These are phyloP conservation scores for Caloenas nicobarica DNA, from an alignment of 2,113 vertebrate species.

Conservation along the genomic window DNA sequence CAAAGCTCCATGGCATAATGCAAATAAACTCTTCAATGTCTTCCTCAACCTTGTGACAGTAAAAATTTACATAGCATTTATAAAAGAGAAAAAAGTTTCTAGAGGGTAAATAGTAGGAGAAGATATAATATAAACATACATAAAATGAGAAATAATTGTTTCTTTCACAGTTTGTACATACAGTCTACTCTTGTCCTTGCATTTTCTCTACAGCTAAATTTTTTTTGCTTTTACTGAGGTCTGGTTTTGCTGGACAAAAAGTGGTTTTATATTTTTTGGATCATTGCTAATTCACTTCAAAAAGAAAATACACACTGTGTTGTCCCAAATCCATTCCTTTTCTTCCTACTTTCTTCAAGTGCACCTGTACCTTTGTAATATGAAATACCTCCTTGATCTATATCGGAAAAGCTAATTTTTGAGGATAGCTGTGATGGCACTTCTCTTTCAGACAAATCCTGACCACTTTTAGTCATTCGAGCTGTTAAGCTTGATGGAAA, in stretches of 20 bases:
- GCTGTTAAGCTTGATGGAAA: background rate
- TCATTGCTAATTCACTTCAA: background rate
- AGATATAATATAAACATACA: background rate
- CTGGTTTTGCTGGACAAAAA: background rate
- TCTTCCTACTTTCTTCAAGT: background rate
- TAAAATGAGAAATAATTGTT: background rate
- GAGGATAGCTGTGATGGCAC: background rate
- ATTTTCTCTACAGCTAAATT: background rate
- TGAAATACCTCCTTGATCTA: background rate
- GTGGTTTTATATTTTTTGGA: background rate
- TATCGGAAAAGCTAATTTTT: background rate
- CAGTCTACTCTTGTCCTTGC: background rate
- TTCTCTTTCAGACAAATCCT: background rate
- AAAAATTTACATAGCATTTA: background rate
- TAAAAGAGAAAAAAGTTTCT: background rate
- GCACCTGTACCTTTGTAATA: rapidly evolving
- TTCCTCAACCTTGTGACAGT: background rate
- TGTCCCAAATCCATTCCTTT: background rate
- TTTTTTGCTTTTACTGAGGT: background rate
- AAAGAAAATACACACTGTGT: background rate
- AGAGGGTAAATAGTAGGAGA: background rate
- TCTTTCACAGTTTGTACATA: background rate
- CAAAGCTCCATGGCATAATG: background rate
- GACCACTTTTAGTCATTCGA: background rate
- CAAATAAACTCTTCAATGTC: background rate